Conservation (phyloP, 2,113 vertebrate species). For the Porphyrio hochstetteri region DNA sequence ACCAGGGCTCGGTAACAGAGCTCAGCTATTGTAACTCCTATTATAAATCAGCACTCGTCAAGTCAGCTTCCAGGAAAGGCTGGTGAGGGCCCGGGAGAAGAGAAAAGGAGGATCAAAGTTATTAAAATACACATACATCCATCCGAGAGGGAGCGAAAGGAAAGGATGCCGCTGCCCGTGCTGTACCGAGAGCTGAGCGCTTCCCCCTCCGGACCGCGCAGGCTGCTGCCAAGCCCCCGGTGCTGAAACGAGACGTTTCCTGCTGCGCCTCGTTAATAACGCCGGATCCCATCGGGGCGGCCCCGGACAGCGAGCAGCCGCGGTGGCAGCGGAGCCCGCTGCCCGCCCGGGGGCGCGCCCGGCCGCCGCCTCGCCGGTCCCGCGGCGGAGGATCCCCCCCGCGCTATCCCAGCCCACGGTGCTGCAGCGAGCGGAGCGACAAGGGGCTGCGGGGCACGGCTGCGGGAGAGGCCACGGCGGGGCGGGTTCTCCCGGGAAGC, state of each 20-base stretch:
- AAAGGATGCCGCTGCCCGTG: not conserved
- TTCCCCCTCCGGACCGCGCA: not conserved
- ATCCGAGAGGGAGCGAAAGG: not conserved
- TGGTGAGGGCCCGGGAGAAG: conserved; percentile 3
- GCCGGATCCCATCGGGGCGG: no score
- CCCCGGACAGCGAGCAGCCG: no score
- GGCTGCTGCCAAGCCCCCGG: not conserved
- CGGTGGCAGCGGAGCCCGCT: no score
- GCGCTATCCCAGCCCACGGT: no score
- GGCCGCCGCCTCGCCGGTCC: no score
- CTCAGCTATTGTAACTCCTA: not conserved
- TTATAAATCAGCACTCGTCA: conserved; percentile 10
- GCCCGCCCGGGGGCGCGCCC: no score
- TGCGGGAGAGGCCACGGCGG: no score
- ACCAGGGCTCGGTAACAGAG: not conserved
- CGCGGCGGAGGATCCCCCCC: no score
- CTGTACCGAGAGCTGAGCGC: not conserved
- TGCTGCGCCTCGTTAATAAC: not conserved
- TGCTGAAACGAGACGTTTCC: not conserved
- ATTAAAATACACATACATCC: not conserved
- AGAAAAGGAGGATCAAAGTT: conserved; percentile 56
- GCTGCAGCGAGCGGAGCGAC: no score
- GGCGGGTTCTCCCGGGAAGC: no score
- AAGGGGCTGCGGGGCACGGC: no score
- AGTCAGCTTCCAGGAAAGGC: conserved; percentile 45